Percentiles rank a stretch among this genome's conserved stretches.
These are phyloP conservation scores for Heterodera filipjevi DNA, from an alignment of 2,888 invertebrate species.

Conservation along the genomic window DNA sequence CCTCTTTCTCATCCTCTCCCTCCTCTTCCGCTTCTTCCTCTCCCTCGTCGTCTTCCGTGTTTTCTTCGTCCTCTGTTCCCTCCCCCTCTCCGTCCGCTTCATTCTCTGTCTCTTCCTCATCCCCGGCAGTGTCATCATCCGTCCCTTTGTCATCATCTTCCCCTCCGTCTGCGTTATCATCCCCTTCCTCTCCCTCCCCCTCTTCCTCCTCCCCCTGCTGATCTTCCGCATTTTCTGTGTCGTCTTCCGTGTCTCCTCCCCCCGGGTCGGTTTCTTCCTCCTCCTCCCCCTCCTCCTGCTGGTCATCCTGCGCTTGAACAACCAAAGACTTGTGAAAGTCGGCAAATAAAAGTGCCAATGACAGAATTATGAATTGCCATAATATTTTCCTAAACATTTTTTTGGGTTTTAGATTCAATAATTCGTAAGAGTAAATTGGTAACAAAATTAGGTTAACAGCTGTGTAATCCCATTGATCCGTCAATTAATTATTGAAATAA, in stretches of 20 bases:
- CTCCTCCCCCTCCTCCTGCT: not conserved
- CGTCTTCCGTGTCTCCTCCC: not conserved
- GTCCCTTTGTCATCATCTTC: not conserved
- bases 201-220: not conserved
- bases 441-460: not conserved
- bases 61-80: not conserved
- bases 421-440: not conserved
- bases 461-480: not conserved
- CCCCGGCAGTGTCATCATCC: not conserved
- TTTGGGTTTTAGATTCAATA: not conserved
- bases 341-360: not conserved
- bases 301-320: not conserved
- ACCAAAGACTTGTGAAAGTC: not conserved
- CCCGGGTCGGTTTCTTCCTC: not conserved
- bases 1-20: not conserved
- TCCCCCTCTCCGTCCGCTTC: not conserved
- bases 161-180: not conserved
- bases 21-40: not conserved
- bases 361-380: not conserved
- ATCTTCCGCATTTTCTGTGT: not conserved
- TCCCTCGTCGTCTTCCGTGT: conserved; percentile 10
- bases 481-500: too few relatives aligned
- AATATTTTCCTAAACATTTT: not conserved
- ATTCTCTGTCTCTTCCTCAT: not conserved
- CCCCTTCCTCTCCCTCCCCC: not conserved